Evolutionary conservation across 2,797 vertebrate genomes (phyloP), one percentile per base, ranked within the genome.

Genomic region (Merluccius polli): DNA sequence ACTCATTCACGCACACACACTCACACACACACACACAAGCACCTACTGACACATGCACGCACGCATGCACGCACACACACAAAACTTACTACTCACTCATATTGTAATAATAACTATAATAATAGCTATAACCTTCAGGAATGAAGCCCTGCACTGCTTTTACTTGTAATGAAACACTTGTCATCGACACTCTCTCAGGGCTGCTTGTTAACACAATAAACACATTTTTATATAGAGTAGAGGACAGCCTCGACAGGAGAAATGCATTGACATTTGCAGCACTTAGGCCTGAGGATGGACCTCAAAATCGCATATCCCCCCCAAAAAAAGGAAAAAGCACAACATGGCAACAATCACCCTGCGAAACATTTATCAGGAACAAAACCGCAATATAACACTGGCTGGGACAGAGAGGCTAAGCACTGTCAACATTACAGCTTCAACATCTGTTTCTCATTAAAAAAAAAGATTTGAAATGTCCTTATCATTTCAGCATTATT

Each of bases 391-490:
- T 52, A 79, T 77, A 79, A 79, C 0, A 77, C 88, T 86, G 84
- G 84, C 86, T 73, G 81, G 85, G 84, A 82, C 75, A 82, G 82
- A 88, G 81, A 89, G 81, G 74, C 73, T 75, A 80, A 90, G 90
- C 90, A 90, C 90, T 88, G 48, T 89, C 83, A 75, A 89, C 85
- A 81, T 88, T 89, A 92, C 92, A 92, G 91, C 90, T 91, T 87
- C 81, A 81, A 79, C 86, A 83, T 85, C 41, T 59, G 52, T 59
- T 59, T n/a, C 21, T 59, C 52, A 59, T 59, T 38, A 1, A n/a
- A 59, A 59, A 59, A 8, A n/a, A 24, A n/a, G 7, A 6, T 21
- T 52, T 52, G 1, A 52, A 52, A 71, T 83, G 79, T 87, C 90
- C 87, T 89, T 90, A 90, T 85, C 81, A 88, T 88, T 77, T 75